phyloP scores from a whole-genome alignment of 2,113 vertebrate genomes.

The Nothoprocta pentlandii region DNA sequence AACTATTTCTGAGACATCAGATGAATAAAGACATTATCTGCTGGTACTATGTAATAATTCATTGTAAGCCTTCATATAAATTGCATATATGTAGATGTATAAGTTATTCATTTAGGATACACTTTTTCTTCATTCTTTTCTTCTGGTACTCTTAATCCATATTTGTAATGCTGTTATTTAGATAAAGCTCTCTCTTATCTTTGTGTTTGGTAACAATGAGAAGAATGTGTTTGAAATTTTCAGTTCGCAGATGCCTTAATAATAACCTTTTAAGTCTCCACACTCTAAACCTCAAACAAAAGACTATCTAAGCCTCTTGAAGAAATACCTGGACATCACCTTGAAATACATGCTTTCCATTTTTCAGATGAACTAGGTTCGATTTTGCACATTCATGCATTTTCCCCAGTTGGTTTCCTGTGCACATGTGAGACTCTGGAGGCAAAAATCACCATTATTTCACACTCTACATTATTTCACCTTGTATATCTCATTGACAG shows the following conservation, averaged over 20 bases:
- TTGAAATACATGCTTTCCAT: not conserved
- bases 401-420: not conserved
- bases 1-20: not conserved
- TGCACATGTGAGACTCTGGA: not conserved
- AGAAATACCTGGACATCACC: not conserved
- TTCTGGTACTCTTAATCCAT: constrained; percentile 40
- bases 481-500: not conserved
- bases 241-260: constrained; percentile 12
- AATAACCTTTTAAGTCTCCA: not conserved
- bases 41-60: not conserved
- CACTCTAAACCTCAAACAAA: not conserved
- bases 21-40: not conserved
- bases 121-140: constrained; percentile 59
- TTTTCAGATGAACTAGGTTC: not conserved
- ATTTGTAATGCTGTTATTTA: constrained; percentile 63
- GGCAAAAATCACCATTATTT: not conserved
- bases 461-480: not conserved
- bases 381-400: not conserved
- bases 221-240: not conserved
- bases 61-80: not conserved
- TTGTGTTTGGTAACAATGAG: constrained; percentile 31
- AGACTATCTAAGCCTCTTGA: not conserved
- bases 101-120: not conserved
- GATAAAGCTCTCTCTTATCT: constrained; percentile 52
- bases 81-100: not conserved